Base-by-base conservation (phyloP, 2,888 invertebrate species). In the Aphodius granarius region DNA sequence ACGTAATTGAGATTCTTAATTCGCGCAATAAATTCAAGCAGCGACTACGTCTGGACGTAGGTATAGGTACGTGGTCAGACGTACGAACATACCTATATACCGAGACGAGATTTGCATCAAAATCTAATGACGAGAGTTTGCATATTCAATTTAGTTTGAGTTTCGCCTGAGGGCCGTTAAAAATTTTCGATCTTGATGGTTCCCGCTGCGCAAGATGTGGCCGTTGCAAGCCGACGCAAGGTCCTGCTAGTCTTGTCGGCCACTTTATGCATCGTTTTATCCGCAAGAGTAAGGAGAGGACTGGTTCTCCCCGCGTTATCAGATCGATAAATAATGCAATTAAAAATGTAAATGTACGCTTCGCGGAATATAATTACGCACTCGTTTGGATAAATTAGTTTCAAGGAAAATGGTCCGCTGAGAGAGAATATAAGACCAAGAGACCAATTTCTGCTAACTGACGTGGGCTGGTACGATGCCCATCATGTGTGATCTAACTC, bases 281-380 rank as follows among this genome's bases (percentile, higher is more conserved):
- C 17, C 63, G 17, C 62, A 63, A 23, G 63, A 16, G 17, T 18
- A 63, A 23, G 63, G 15, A 1, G 43, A 13, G 13, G 43, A 43
- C 43, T 43, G 43, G 43, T 43, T 43, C 13, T 9, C 66, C 66
- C 19, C 16, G 43, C 3, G 73, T 73, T 79, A 79, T 79, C 78
- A 78, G 77, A 79, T 79, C 80, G 75, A 80, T 80, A 79, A 80
- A 79, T 80, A 78, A 79, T 77, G 78, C 79, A 80, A 80, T 80
- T 79, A 80, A 80, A 80, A 80, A 79, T 79, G 79, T 75, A 79
- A 80, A 80, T 80, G 79, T 78, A 76, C 73, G 76, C 78, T 80
- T 79, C 80, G 73, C 74, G 73, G 78, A 79, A 80, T 77, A 78
- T 77, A 80, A 79, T 80, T 80, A 79, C 71, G 23, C 23, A 66